phyloP scores from a whole-genome alignment of 2,888 invertebrate species.

The Argyra leucocephala region DNA sequence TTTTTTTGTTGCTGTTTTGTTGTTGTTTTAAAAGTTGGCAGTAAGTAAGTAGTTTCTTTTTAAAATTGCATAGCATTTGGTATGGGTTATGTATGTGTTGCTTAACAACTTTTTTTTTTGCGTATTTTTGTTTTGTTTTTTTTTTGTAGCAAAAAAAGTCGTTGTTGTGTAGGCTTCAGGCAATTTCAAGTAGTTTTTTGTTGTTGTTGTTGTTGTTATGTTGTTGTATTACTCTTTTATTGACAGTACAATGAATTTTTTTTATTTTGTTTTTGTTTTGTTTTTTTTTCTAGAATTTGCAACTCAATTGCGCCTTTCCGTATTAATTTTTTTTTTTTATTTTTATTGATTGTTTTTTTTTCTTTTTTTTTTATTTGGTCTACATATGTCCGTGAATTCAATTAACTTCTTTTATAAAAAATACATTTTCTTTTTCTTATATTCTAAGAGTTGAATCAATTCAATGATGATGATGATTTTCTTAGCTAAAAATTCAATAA shows the following conservation, averaged over 20 bases:
- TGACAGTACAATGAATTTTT: neutral
- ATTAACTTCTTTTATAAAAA: neutral
- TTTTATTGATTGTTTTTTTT: neutral
- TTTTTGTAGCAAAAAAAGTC: neutral
- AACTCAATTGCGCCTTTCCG: conserved; percentile 6
- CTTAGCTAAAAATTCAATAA: too few relatives aligned
- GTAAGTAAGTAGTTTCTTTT: too few relatives aligned
- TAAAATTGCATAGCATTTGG: too few relatives aligned
- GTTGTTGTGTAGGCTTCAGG: conserved; percentile 3
- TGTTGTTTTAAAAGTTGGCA: too few relatives aligned
- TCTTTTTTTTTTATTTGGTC: neutral
- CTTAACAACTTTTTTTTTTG: neutral
- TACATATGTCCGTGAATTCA: conserved; percentile 6
- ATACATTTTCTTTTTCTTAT: too few relatives aligned
- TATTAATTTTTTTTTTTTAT: neutral
- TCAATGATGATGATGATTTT: too few relatives aligned
- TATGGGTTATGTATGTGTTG: too few relatives aligned
- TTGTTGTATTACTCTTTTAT: neutral
- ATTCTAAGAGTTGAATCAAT: too few relatives aligned
- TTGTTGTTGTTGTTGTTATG: neutral
- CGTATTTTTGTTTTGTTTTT: too few relatives aligned
- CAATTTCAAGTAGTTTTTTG: neutral
- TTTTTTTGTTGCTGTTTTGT: too few relatives aligned
- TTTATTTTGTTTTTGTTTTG: neutral
- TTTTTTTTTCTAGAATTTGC: neutral